A percentile compares a stretch with the other conserved stretches of the same genome.
Conservation (phyloP, 2,113 vertebrate genomes). For the Bettongia penicillata region DNA sequence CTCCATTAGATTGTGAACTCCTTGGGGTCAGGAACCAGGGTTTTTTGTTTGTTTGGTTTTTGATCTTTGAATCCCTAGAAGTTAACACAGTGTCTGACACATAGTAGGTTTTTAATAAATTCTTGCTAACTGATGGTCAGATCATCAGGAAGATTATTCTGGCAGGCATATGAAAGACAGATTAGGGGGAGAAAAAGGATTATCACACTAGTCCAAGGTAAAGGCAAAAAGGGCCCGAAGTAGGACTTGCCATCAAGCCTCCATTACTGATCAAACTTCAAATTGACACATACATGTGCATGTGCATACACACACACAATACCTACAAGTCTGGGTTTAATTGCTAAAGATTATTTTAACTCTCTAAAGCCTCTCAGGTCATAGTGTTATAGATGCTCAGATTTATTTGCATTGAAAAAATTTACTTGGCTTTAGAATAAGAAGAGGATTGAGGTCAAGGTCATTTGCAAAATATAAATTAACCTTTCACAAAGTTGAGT, state of each 20-base stretch:
- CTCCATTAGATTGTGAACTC: not conserved
- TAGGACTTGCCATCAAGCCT: not conserved
- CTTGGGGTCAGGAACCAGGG: not conserved
- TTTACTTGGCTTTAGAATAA: not conserved
- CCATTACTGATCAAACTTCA: not conserved
- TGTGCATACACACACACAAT: not conserved
- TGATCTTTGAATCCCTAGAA: not conserved
- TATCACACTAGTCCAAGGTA: not conserved
- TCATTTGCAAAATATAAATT: not conserved
- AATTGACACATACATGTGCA: not conserved
- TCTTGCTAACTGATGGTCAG: not conserved
- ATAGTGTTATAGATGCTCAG: not conserved
- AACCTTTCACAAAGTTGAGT: not conserved
- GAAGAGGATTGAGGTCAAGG: not conserved
- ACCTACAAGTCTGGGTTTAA: not conserved
- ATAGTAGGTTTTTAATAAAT: not conserved
- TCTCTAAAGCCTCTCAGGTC: not conserved
- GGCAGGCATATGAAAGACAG: not conserved
- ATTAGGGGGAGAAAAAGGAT: not conserved
- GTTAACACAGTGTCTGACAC: not conserved
- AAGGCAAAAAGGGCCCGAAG: not conserved
- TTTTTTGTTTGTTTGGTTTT: not conserved
- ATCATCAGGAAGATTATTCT: not conserved
- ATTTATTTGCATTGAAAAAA: conserved; percentile 1
- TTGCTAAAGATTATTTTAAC: not conserved